A percentile compares a stretch with the other conserved stretches of the same genome.
Conservation (phyloP, 2,888 invertebrate genomes). For the Epistrophella euchroma region DNA sequence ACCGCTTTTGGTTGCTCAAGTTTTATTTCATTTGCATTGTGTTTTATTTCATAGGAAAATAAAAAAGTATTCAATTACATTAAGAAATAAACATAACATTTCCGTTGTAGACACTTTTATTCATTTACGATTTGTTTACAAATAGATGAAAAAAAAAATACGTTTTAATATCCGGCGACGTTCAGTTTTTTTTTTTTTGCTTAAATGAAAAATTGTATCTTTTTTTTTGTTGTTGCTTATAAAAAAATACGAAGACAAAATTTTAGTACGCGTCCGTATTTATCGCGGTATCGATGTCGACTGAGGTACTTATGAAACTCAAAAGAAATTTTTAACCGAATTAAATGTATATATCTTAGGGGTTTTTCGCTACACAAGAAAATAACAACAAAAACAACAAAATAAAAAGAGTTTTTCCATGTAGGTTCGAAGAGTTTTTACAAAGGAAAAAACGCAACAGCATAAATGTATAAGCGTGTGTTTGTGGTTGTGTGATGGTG, state of each 20-base stretch:
- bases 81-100: conserved; percentile 18
- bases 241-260: conserved; percentile 43
- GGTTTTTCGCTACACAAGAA: conserved; percentile 59
- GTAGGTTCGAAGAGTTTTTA: conserved; percentile 52
- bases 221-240: background rate
- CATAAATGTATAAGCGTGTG: conserved; percentile 27
- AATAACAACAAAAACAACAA: conserved; percentile 4
- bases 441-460: conserved; percentile 33
- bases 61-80: conserved; percentile 18
- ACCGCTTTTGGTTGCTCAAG: conserved; percentile 1
- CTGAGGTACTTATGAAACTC: conserved; percentile 74
- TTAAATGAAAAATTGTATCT: conserved; percentile 18
- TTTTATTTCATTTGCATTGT: conserved; percentile 9
- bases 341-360: conserved; percentile 67
- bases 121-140: no score
- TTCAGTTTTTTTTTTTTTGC: conserved; percentile 37
- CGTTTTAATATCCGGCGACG: conserved; percentile 71
- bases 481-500: conserved; percentile 40
- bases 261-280: conserved; percentile 68
- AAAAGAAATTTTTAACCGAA: conserved; percentile 76
- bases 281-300: conserved; percentile 73
- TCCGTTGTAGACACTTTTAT: background rate
- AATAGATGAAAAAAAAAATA: conserved; percentile 13
- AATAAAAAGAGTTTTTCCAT: conserved; percentile 62
- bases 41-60: conserved; percentile 1